Conservation (phyloP, 2,888 invertebrate genomes). For the Caenorhabditis sp. region DNA sequence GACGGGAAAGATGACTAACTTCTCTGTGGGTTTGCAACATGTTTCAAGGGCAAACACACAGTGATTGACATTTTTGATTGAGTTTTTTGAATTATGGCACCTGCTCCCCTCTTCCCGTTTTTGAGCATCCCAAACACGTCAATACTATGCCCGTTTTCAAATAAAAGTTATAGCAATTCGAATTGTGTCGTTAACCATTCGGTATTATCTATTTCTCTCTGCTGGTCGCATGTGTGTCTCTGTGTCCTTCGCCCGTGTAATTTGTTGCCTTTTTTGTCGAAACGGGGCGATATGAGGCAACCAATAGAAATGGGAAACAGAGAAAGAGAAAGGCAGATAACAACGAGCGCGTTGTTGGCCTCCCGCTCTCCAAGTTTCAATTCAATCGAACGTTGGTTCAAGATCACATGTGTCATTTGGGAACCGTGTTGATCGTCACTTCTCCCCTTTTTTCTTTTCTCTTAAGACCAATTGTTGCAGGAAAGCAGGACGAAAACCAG, state of each 20-base stretch:
- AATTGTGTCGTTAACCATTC: slow-evolving; percentile 42
- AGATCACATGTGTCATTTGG: slow-evolving; percentile 24
- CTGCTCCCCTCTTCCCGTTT: neutral
- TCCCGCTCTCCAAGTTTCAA: no score
- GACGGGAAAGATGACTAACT: slow-evolving; percentile 20
- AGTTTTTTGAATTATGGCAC: slow-evolving; percentile 1
- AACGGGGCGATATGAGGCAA: slow-evolving; percentile 10
- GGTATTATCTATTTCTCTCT: slow-evolving; percentile 16
- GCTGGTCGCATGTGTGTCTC: no score
- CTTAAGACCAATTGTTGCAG: slow-evolving; percentile 7
- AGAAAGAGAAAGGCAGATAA: slow-evolving; percentile 21
- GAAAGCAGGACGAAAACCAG: no score
- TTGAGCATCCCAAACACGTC: neutral
- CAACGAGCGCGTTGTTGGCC: no score
- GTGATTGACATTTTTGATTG: slow-evolving; percentile 6
- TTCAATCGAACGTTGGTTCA: slow-evolving; percentile 19
- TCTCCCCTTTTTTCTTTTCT: neutral
- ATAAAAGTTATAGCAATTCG: slow-evolving; percentile 1
- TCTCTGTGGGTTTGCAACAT: slow-evolving; percentile 11
- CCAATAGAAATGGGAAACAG: slow-evolving; percentile 10
- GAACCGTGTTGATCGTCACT: no score
- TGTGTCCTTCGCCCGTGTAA: slow-evolving; percentile 24
- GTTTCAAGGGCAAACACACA: slow-evolving; percentile 20
- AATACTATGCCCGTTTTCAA: neutral
- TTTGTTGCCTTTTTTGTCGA: slow-evolving; percentile 39